These are phyloP conservation scores for Rallus crepitans DNA, from an alignment of 2,797 vertebrate species.

Conservation along the genomic window DNA sequence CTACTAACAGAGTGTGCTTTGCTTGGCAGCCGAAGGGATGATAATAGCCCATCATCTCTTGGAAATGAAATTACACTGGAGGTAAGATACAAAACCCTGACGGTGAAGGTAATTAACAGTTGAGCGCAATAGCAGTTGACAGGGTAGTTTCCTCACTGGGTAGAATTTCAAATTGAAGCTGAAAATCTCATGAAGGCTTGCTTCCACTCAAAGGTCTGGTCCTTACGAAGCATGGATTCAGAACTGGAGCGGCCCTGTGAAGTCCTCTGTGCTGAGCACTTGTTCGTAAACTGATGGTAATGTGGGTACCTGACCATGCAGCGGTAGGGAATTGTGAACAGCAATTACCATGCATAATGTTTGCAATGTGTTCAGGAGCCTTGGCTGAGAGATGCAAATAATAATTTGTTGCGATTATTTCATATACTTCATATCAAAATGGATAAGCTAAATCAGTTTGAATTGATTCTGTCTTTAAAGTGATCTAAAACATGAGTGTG, in stretches of 20 bases:
- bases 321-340: neutral
- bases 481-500: neutral
- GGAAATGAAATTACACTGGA: constrained; percentile 21
- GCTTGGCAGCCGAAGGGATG: neutral
- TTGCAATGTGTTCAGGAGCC: neutral
- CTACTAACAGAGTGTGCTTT: neutral
- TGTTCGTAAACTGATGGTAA: neutral
- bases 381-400: neutral
- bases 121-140: neutral
- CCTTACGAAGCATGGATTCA: neutral
- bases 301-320: neutral
- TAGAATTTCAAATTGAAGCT: neutral
- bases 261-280: neutral
- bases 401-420: neutral
- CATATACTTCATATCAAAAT: neutral
- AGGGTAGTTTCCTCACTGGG: neutral
- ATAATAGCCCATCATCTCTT: constrained; percentile 14
- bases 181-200: neutral
- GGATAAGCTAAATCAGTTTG: neutral
- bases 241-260: neutral
- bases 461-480: neutral
- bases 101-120: neutral
- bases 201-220: neutral
- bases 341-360: neutral
- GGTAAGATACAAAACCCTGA: neutral